These are phyloP conservation scores for Hylyphantes graminicola DNA, from an alignment of 1,140 invertebrate species.

Conservation along the genomic window DNA sequence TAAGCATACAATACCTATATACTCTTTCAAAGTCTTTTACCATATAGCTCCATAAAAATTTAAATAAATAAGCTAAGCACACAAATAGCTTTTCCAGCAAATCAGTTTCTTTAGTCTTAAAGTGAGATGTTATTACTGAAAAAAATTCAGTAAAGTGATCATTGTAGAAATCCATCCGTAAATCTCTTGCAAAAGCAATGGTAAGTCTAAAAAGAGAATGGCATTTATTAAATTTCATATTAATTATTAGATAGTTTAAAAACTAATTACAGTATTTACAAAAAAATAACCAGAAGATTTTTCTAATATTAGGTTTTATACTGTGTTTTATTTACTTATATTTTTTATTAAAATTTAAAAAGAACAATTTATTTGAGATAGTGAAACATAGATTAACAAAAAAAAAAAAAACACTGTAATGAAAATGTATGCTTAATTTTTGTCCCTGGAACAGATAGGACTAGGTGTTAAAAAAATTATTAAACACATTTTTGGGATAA, in stretches of 20 bases:
- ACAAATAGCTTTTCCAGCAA: conserved; percentile 85
- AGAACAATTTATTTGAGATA: not conserved
- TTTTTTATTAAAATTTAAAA: not conserved
- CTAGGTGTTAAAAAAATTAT: no score
- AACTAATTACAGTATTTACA: conserved; percentile 1
- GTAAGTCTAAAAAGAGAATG: conserved; percentile 70
- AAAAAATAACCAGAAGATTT: not conserved
- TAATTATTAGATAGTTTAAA: not conserved
- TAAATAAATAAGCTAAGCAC: conserved; percentile 88
- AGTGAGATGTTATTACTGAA: conserved; percentile 73
- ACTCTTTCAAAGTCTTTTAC: conserved; percentile 82
- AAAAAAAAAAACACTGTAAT: not conserved
- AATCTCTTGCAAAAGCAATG: conserved; percentile 84
- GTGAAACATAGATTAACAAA: not conserved
- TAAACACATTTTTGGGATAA: not conserved
- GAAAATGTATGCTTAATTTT: not conserved
- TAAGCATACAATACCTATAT: conserved; percentile 68
- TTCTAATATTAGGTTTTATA: not conserved
- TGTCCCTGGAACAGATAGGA: not conserved
- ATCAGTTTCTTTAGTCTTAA: conserved; percentile 83
- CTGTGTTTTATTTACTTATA: not conserved
- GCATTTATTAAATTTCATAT: not conserved
- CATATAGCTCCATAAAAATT: conserved; percentile 80
- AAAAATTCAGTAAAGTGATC: conserved; percentile 78
- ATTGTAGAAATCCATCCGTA: conserved; percentile 85